Percentiles rank a stretch among this genome's conserved stretches.
These are phyloP conservation scores for Pachypeltis micranthus DNA, from an alignment of 1,140 invertebrate genomes.

Conservation along the genomic window DNA sequence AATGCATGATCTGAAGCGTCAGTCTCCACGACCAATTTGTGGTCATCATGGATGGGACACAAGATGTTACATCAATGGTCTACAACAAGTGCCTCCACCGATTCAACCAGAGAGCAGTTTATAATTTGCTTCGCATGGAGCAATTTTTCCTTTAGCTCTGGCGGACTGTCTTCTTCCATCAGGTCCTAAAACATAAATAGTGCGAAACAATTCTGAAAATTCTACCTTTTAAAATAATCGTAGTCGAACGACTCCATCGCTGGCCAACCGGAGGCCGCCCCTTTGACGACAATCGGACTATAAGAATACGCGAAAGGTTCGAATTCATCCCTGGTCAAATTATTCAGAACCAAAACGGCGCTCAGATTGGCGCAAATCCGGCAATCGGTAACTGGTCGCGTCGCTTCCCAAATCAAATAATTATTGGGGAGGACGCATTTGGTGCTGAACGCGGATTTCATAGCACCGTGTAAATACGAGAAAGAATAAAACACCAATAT, in stretches of 20 bases:
- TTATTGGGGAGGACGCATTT: constrained; percentile 70
- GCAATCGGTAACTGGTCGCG: constrained; percentile 69
- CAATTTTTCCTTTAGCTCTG: too few relatives aligned
- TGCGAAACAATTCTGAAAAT: too few relatives aligned
- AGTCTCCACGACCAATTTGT: too few relatives aligned
- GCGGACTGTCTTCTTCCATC: too few relatives aligned
- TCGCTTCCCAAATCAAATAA: constrained; percentile 73
- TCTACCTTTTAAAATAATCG: constrained; percentile 53
- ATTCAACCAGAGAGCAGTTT: too few relatives aligned
- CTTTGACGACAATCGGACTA: constrained; percentile 66
- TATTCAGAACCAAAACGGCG: constrained; percentile 46
- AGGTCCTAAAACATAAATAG: too few relatives aligned
- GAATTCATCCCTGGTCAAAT: constrained; percentile 55
- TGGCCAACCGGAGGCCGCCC: constrained; percentile 62
- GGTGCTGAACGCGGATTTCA: constrained; percentile 33
- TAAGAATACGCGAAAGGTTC: constrained; percentile 60
- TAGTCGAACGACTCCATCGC: constrained; percentile 58
- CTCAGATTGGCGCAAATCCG: constrained; percentile 52
- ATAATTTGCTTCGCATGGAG: too few relatives aligned
- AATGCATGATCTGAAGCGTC: too few relatives aligned
- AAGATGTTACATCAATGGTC: too few relatives aligned
- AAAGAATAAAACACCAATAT: constrained; percentile 8
- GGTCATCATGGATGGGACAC: too few relatives aligned
- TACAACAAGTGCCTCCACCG: too few relatives aligned
- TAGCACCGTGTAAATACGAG: constrained; percentile 25